Evolutionary conservation across 2,797 vertebrate genomes (phyloP).

Genomic region (Phataginus tricuspis): DNA sequence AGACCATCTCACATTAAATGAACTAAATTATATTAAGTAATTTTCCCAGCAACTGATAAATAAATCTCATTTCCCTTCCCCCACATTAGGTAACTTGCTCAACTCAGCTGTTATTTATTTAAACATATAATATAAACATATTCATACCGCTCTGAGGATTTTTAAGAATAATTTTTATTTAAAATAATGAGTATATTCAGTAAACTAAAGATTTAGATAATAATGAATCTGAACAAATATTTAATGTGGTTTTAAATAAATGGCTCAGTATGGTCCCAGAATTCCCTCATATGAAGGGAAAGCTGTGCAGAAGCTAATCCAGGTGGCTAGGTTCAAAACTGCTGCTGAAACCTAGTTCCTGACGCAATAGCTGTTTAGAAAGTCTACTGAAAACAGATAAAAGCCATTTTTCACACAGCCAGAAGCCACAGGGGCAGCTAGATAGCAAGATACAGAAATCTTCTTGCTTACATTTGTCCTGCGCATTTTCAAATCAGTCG

Average conservation of each 20-base stretch:
- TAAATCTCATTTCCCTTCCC: not conserved
- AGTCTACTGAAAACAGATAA: not conserved
- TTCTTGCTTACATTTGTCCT: not conserved
- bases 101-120: not conserved
- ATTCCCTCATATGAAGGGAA: not conserved
- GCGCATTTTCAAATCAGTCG: not conserved
- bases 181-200: not conserved
- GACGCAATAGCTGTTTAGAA: not conserved
- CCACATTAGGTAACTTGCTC: not conserved
- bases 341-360: not conserved
- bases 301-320: not conserved
- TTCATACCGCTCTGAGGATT: not conserved
- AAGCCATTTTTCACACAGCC: not conserved
- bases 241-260: not conserved
- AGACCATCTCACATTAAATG: not conserved
- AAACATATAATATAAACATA: not conserved
- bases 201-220: not conserved
- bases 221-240: not conserved
- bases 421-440: not conserved
- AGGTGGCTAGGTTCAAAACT: not conserved
- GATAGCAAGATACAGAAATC: not conserved
- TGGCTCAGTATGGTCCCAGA: not conserved
- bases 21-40: not conserved
- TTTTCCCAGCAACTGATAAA: not conserved
- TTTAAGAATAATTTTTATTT: constrained; percentile 2